Base-by-base conservation (phyloP, 2,113 vertebrate genomes). In the Loxodonta africana region DNA sequence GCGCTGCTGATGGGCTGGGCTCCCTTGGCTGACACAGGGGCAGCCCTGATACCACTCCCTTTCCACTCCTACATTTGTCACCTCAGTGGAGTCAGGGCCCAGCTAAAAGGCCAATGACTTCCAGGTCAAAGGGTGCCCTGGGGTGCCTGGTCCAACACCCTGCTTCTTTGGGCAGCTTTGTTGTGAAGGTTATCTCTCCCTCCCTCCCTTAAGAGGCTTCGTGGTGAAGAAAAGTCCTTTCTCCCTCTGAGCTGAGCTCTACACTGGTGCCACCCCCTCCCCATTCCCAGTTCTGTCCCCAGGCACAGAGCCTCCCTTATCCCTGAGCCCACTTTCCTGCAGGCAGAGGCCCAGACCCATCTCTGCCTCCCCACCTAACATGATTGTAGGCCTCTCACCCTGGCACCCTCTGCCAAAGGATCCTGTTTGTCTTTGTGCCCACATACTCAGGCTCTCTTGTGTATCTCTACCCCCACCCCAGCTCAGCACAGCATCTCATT, bases 51-150 rank as follows among this genome's bases (percentile, higher is more conserved):
- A 3, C 41, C 30, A 11, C 44, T 41, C 71, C 9, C 57, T 28
- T 0, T 1, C 1, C 0, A 3, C 23, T 62, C 21, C 28, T 17
- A 2, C 8, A 8, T 12, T n/a, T 44, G 51, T 26, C n/a, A 73
- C 67, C 28, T 53, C 8, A 9, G 51, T 53, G 83, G 87, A 69
- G 41, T 15, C 83, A n/a, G 53, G 83, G 83, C 30, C 48, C 44
- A 44, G 30, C 23, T 30, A 57, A 10, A 53, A 71, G 65, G n/a
- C 17, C 51, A 33, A 3, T 48, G 85, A 37, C 17, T 65, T 23
- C 8, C 3, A 2, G 60, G 67, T 30, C 44, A 28, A 53, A 30
- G 73, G 37, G 57, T 33, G 41, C 5, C 23, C 20, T 23, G 21
- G 71, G 53, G 30, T 30, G 81, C n/a, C 77, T 23, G 12, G 62